Evolutionary conservation across 2,888 invertebrate species (phyloP).

Genomic region (Hipparchia semele): DNA sequence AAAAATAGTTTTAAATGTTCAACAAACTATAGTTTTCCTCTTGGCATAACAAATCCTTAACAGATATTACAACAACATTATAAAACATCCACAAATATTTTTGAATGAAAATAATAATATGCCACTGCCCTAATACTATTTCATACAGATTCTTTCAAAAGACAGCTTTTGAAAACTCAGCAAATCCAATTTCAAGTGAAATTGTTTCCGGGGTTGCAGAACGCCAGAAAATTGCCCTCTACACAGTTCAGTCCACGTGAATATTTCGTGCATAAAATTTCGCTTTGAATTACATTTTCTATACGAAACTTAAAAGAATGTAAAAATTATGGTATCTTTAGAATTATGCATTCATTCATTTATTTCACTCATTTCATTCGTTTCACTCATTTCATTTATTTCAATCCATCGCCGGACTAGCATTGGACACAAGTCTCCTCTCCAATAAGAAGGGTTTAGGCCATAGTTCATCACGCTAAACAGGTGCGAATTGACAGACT

Average conservation of each 20-base stretch:
- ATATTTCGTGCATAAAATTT: slow-evolving; percentile 16
- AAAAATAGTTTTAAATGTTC: no score
- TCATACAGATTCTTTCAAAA: slow-evolving; percentile 3
- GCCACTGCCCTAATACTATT: not conserved
- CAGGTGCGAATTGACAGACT: no score
- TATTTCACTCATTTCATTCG: no score
- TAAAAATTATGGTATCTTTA: not conserved
- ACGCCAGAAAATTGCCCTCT: slow-evolving; percentile 30
- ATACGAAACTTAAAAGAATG: not conserved
- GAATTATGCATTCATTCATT: no score
- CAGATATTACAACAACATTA: not conserved
- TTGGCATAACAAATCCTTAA: no score
- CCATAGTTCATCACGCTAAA: no score
- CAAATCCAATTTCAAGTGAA: slow-evolving; percentile 24
- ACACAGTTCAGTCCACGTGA: slow-evolving; percentile 19
- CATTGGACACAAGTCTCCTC: no score
- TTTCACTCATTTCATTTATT: no score
- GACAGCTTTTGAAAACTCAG: slow-evolving; percentile 18
- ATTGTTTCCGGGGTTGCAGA: slow-evolving; percentile 28
- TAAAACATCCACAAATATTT: not conserved
- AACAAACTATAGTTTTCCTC: no score
- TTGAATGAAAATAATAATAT: not conserved
- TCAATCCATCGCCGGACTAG: no score
- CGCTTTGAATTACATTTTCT: slow-evolving; percentile 5
- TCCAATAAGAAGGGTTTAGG: no score